Evolutionary conservation across 1,140 invertebrate genomes (phyloP), one percentile per base, ranked within the genome.

Genomic region (Camponotus pennsylvanicus): DNA sequence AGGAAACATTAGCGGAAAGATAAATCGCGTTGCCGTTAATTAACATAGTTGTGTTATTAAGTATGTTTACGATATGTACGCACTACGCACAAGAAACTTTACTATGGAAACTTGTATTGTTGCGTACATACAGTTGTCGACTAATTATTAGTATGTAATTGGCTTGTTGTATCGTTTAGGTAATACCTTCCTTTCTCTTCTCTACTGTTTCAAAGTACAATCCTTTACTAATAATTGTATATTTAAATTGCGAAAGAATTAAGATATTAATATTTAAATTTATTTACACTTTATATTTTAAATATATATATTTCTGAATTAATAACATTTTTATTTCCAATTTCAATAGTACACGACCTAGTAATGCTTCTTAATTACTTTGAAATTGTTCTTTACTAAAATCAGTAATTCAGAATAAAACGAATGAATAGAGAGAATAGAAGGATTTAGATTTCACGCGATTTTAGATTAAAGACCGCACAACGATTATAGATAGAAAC

Each of bases 381-480:
- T 75, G 3, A 45, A 55, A 69, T 32, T 70, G 7, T 40, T 67
- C 21, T 66, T 70, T 32, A 27, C 8, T 42, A n/a, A 49, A 61
- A 75, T 75, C 55, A 13, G 52, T 45, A 73, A 75, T 83, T 75
- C 21, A n/a, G n/a, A 15, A 83, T 75, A 37, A 73, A 61, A 61
- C 1, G 27, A 73, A n/a, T 45, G 79, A 61, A 61, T 37, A 61
- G 55, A 37, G 27, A 45, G 67, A 80, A 76, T 63, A 64, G 55
- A 45, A 57, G 37, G 59, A 86, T 77, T 75, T 61, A 63, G 87
- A 89, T 86, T 88, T 82, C 52, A 59, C 70, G 45, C 49, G 61
- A 87, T 84, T 80, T 70, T 63, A 75, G 67, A 88, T 89, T 89
- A 90, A 78, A 84, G 78, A 64, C 71, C 87, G 69, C 69, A 70